Evolutionary conservation across 1,140 invertebrate genomes (phyloP), one percentile per base, ranked within the genome.

Genomic region (Leucophenga varia): DNA sequence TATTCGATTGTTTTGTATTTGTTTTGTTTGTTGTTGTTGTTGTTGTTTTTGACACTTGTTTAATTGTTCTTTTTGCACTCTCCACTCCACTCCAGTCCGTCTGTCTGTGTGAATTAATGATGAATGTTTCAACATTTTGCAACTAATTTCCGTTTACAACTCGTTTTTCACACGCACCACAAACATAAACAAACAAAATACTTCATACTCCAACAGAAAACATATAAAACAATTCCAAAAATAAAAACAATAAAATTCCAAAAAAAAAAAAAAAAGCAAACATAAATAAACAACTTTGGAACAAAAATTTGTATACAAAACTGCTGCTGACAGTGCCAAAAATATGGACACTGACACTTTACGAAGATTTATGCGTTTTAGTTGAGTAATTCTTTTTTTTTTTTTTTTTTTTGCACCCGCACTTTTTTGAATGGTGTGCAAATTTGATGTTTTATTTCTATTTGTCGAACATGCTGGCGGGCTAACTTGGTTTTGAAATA

Each of bases 311-410:
- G n/a, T n/a, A 31, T 2, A 3, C 41, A 53, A 37, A 58, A 49
- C 61, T 64, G 61, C 47, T 44, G 57, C 55, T 64, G 61, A 59
- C 55, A 64, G 52, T 54, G 45, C 49, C 59, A n/a, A 64, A 64
- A 67, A 67, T 67, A 65, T 65, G 63, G 55, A 67, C 59, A 63
- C 55, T 65, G 63, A 65, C 63, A 65, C 59, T 65, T 67, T 67
- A 67, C 63, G 59, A 65, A 65, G 63, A 65, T 65, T 65, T 65
- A 65, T 65, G 59, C 63, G 63, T 56, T 67, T 64, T 64, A 64
- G 61, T 55, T 50, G 55, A 65, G 52, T 65, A 36, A 32, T 18
- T 37, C 45, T 46, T 35, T 47, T 19, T 34, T 34, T 34, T 8
- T 34, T 34, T 34, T 25, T 25, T 25, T 25, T 25, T 25, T 25